A percentile compares a stretch with the other conserved stretches of the same genome.
Evolutionary conservation across 2,888 invertebrate genomes (phyloP).

Genomic region (Amblyjoppa fuscipennis): DNA sequence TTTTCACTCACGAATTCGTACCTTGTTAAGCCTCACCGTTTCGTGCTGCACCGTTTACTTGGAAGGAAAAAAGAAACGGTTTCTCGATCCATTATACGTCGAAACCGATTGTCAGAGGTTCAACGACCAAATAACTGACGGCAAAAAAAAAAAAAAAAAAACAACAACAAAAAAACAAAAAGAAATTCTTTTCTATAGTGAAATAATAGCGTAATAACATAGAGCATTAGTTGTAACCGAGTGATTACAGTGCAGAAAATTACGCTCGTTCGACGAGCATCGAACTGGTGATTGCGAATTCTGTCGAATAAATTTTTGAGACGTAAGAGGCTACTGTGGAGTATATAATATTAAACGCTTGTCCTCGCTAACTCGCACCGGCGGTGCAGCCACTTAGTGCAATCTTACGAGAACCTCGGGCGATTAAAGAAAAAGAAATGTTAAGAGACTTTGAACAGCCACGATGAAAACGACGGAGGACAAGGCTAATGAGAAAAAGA

Average conservation of each 20-base stretch:
- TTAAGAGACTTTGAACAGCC: constrained; percentile 21
- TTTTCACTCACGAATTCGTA: constrained; percentile 14
- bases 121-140: not conserved
- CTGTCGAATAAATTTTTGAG: constrained; percentile 53
- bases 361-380: constrained; percentile 8
- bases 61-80: too few species aligned
- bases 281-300: constrained; percentile 9
- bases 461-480: constrained; percentile 37
- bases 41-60: constrained; percentile 21
- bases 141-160: not conserved
- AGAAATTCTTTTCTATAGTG: not conserved
- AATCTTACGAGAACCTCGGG: constrained; percentile 29
- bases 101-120: not conserved
- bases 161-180: not conserved
- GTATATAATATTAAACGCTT: constrained; percentile 12
- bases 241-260: not conserved
- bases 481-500: constrained; percentile 39
- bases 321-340: constrained; percentile 43
- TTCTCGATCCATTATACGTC: not conserved
- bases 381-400: constrained; percentile 39
- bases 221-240: not conserved
- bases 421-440: not conserved
- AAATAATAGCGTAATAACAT: not conserved
- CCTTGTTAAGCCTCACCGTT: constrained; percentile 40
- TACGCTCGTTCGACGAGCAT: constrained; percentile 20